Evolutionary conservation across 2,888 invertebrate species (phyloP), one percentile per base, ranked within the genome.

Genomic region (Syrphus vitripennis): DNA sequence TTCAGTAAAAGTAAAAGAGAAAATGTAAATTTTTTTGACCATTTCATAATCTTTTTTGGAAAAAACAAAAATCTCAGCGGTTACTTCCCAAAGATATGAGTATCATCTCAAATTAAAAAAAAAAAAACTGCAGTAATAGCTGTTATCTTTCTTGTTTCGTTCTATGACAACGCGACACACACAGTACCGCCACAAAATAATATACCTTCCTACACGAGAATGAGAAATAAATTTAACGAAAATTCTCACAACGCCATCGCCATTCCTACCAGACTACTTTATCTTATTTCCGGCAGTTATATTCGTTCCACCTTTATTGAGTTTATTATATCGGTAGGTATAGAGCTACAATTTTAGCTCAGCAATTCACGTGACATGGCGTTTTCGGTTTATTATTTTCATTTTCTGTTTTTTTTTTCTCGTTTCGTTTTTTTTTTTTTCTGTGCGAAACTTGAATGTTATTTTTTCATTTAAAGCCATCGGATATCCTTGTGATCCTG

Each of bases 401-500:
- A 37, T 16, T 24, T n/a, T 45, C 40, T 26, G 3, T 42, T n/a
- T 19, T n/a, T 29, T 57, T 26, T 29, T 12, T 14, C 19, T 57
- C 1, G 37, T 19, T 16, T n/a, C 10, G n/a, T 10, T 16, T 19
- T 45, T 65, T 29, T 45, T 26, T 19, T 31, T 34, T 21, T 4
- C 2, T 19, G n/a, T 37, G 45, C 19, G 21, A 14, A 37, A 29
- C 26, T 16, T 50, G 29, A 61, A 69, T 69, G 69, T 70, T 61
- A 61, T 61, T 71, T 59, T 65, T 67, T 55, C 21, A 16, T 40
- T 69, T 59, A 77, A 75, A 63, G 83, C 78, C 42, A 83, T 70
- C 69, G 79, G 79, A 83, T 79, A 83, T 75, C 75, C 70, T 50
- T 65, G 70, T 65, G 65, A 83, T 83, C 70, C 83, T 83, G 79